phyloP scores from a whole-genome alignment of 1,140 invertebrate genomes.

The Andrena cerasifolii region DNA sequence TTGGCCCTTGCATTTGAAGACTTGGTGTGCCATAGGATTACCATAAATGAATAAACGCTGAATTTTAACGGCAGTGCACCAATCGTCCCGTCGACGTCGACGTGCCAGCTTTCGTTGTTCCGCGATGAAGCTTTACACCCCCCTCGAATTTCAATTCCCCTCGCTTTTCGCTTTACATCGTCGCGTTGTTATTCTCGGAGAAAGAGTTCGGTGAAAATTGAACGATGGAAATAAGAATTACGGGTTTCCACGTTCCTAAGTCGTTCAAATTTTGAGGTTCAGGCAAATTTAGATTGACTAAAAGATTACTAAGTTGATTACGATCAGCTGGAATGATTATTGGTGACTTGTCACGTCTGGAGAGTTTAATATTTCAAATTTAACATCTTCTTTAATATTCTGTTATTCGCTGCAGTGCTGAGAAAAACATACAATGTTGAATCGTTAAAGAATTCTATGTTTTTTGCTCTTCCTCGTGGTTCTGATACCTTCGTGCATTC shows the following conservation, averaged over 20 bases:
- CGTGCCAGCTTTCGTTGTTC: conserved; percentile 23
- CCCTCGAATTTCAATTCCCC: conserved; percentile 17
- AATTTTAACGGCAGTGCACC: conserved; percentile 18
- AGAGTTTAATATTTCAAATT: too few relatives aligned
- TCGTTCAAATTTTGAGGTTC: neutral
- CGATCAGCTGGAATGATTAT: too few relatives aligned
- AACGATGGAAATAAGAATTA: neutral
- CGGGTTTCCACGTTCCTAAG: too few relatives aligned
- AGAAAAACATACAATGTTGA: too few relatives aligned
- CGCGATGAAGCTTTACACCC: conserved; percentile 15
- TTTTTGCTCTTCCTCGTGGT: too few relatives aligned
- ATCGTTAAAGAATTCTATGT: too few relatives aligned
- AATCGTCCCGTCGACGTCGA: conserved; percentile 18
- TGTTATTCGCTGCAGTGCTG: too few relatives aligned
- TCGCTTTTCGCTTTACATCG: conserved; percentile 6
- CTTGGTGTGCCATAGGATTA: conserved; percentile 10
- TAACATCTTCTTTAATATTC: too few relatives aligned
- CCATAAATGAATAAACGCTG: conserved; percentile 27
- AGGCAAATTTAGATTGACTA: too few relatives aligned
- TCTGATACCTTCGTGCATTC: too few relatives aligned
- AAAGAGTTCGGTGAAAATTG: neutral
- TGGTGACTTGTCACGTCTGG: too few relatives aligned
- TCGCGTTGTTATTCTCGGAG: neutral
- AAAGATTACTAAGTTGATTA: too few relatives aligned
- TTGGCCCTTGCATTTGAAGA: conserved; percentile 8